Percentiles rank a stretch among this genome's conserved stretches.
These are phyloP conservation scores for Coenonympha glycerion DNA, from an alignment of 2,888 invertebrate genomes.

Conservation along the genomic window DNA sequence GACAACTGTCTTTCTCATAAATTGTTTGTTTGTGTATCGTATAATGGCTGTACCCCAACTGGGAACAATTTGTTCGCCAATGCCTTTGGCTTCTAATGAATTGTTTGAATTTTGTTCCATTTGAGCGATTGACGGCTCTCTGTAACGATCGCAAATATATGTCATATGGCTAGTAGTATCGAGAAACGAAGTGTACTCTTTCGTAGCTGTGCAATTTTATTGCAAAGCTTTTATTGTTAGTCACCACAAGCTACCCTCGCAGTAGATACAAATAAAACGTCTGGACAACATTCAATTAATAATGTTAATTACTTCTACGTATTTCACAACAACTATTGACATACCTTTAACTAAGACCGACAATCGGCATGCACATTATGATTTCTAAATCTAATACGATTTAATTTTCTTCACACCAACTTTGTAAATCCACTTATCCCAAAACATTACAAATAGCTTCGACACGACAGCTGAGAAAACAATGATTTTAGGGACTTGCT, in stretches of 20 bases:
- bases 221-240: slow-evolving; percentile 44
- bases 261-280: not conserved
- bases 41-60: too few species aligned
- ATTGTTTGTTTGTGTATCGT: too few species aligned
- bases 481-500: too few species aligned
- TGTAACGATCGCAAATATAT: too few species aligned
- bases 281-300: not conserved
- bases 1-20: too few species aligned
- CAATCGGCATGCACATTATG: not conserved
- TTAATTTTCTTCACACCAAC: not conserved
- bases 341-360: not conserved
- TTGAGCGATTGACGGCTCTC: too few species aligned
- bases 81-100: too few species aligned
- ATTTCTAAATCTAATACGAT: not conserved
- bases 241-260: slow-evolving; percentile 35
- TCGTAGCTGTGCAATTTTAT: slow-evolving; percentile 44
- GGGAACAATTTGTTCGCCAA: too few species aligned
- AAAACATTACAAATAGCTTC: not conserved
- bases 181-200: slow-evolving; percentile 33
- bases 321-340: not conserved
- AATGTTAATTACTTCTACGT: not conserved
- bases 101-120: too few species aligned
- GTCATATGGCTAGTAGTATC: too few species aligned
- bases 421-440: not conserved
- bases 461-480: not conserved